Conservation (phyloP, 2,797 vertebrate genomes). For the Pogoniulus pusillus region DNA sequence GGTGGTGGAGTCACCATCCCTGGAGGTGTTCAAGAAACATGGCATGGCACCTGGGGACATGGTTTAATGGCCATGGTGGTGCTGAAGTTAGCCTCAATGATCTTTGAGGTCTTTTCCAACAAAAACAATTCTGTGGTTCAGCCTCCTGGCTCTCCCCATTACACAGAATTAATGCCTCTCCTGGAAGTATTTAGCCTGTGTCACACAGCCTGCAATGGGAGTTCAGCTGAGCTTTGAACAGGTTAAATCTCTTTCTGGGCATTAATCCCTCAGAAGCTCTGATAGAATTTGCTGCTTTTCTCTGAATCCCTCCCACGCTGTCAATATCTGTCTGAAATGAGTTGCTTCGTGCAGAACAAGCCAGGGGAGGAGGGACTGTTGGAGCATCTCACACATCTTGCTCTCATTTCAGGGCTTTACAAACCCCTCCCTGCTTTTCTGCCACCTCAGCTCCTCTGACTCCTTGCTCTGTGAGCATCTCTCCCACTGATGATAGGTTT, state of each 20-base stretch:
- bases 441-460: rapidly evolving
- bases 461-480: neutral
- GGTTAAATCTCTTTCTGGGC: constrained; percentile 44
- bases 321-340: constrained; percentile 51
- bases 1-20: too few species aligned
- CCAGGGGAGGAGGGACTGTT: constrained; percentile 8
- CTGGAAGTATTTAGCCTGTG: neutral
- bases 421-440: neutral
- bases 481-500: neutral
- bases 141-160: constrained; percentile 9
- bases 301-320: constrained; percentile 51
- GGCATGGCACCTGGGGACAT: too few species aligned
- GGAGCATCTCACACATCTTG: neutral
- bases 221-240: constrained; percentile 45
- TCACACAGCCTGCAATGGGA: neutral
- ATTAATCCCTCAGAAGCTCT: constrained; percentile 56
- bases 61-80: too few species aligned
- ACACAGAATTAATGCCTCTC: neutral
- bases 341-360: constrained; percentile 24
- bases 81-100: too few species aligned
- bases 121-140: neutral
- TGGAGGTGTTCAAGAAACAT: too few species aligned
- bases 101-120: too few species aligned
- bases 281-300: constrained; percentile 55
- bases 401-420: neutral